Conservation (phyloP, 1,140 invertebrate genomes). For the Drosophila tropicalis region DNA sequence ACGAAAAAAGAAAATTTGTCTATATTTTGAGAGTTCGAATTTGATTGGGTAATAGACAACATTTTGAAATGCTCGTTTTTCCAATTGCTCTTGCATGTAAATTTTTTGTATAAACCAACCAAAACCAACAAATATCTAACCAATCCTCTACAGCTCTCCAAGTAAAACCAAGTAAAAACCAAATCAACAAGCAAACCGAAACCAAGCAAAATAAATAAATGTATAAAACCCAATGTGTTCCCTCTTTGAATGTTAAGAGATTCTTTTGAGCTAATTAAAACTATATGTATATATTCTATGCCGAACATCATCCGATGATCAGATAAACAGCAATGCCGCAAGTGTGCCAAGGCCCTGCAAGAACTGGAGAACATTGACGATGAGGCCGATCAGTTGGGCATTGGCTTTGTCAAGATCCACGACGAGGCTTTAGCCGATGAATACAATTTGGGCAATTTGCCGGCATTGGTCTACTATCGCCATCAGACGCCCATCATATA, state of each 20-base stretch:
- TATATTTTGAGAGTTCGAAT: slow-evolving; percentile 31
- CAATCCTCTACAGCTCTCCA: slow-evolving; percentile 18
- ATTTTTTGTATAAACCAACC: not conserved
- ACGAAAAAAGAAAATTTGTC: slow-evolving; percentile 31
- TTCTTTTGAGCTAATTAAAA: slow-evolving; percentile 7
- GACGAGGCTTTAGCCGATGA: slow-evolving; percentile 95
- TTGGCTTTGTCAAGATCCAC: slow-evolving; percentile 97
- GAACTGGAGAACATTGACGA: slow-evolving; percentile 97
- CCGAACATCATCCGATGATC: slow-evolving; percentile 33
- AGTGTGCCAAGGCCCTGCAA: slow-evolving; percentile 94
- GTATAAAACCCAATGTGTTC: slow-evolving; percentile 33
- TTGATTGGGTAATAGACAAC: slow-evolving; percentile 38
- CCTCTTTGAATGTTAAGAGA: not conserved
- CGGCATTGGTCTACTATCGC: slow-evolving; percentile 95
- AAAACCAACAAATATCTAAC: slow-evolving; percentile 24
- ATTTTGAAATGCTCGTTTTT: slow-evolving; percentile 24
- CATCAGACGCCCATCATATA: slow-evolving; percentile 97
- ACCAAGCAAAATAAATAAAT: slow-evolving; percentile 5
- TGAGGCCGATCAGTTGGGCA: slow-evolving; percentile 96
- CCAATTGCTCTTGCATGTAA: slow-evolving; percentile 40
- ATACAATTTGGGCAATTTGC: slow-evolving; percentile 94
- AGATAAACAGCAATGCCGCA: slow-evolving; percentile 97
- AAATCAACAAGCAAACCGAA: not conserved
- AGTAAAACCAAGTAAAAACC: not conserved
- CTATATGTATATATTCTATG: slow-evolving; percentile 13